These are phyloP conservation scores for Marcusenius ussheri DNA, from an alignment of 2,113 vertebrate species.

Conservation along the genomic window DNA sequence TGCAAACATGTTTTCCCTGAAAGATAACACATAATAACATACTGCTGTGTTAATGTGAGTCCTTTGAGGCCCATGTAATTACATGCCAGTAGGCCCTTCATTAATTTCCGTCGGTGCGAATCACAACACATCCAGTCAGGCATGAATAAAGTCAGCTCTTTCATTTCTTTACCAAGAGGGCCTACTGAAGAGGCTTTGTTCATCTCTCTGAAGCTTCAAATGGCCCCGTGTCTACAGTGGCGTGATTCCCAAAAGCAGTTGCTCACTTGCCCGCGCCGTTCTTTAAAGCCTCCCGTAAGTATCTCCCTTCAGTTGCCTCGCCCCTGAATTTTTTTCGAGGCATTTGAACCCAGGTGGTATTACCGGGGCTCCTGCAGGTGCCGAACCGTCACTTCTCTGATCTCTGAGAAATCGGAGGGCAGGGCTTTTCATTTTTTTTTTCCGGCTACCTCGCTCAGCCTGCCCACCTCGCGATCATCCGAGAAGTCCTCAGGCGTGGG, in stretches of 20 bases:
- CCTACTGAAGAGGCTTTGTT: conserved; percentile 1
- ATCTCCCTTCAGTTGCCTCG: neutral
- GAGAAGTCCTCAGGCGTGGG: neutral
- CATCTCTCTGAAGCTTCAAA: neutral
- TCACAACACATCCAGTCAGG: neutral
- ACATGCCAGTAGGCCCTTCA: neutral
- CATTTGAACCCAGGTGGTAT: neutral
- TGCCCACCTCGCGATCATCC: neutral
- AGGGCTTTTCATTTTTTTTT: neutral
- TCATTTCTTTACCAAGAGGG: conserved; percentile 2
- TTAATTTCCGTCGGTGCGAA: neutral
- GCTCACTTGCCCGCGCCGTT: conserved; percentile 1
- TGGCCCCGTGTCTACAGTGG: neutral
- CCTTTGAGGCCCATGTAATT: neutral
- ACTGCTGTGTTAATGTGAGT: neutral
- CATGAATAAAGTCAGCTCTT: neutral
- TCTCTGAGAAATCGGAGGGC: neutral
- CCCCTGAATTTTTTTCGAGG: neutral
- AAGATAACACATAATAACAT: neutral
- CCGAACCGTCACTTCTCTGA: neutral
- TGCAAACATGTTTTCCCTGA: conserved; percentile 13
- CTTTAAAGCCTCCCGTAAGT: neutral
- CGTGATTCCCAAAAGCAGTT: neutral
- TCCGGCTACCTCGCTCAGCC: neutral
- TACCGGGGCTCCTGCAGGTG: neutral